phyloP scores from a whole-genome alignment of 2,888 invertebrate species.

The Amiota communis region DNA sequence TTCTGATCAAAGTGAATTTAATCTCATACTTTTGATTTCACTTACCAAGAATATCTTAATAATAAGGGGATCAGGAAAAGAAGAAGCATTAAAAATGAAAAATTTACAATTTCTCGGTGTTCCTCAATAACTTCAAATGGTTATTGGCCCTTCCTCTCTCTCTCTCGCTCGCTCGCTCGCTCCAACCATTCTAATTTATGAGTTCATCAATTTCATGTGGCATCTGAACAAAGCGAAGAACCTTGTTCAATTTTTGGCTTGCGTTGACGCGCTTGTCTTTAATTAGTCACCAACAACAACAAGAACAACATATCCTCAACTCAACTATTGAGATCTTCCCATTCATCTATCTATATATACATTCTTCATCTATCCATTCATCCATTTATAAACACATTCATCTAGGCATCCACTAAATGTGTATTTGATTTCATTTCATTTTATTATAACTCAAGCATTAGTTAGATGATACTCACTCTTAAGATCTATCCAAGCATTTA shows the following conservation, averaged over 20 bases:
- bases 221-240: slow-evolving; percentile 15
- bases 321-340: neutral
- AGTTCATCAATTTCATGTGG: slow-evolving; percentile 32
- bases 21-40: neutral
- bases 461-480: neutral
- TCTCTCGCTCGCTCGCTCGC: no score
- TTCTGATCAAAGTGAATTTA: neutral
- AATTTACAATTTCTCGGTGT: neutral
- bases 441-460: no score
- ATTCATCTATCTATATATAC: slow-evolving; percentile 1
- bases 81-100: no score
- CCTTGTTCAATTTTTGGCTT: slow-evolving; percentile 38
- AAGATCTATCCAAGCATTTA: neutral
- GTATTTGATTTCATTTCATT: no score
- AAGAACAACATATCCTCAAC: neutral
- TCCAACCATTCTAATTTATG: slow-evolving; percentile 52
- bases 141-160: neutral
- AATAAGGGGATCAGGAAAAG: neutral
- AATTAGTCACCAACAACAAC: slow-evolving; percentile 62
- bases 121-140: neutral
- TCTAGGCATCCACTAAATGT: no score
- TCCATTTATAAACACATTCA: neutral
- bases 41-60: no score
- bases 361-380: neutral
- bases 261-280: slow-evolving; percentile 51